Evolutionary conservation across 2,888 invertebrate species (phyloP).

Genomic region (Sceliomorpha sp.): DNA sequence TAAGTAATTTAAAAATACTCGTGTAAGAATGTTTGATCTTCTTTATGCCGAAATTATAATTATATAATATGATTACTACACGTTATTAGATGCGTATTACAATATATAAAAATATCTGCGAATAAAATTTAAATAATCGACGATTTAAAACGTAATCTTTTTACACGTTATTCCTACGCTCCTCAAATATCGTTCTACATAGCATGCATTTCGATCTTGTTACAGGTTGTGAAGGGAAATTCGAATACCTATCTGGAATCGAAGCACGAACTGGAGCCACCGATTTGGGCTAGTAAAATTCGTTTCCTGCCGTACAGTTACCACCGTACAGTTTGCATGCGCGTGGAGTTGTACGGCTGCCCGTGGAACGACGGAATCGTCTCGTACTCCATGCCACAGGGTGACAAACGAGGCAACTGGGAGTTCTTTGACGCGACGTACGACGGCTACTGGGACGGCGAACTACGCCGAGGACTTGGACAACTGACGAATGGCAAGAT

Average conservation of each 20-base stretch:
- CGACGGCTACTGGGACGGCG: slow-evolving; percentile 91
- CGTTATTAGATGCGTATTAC: too few species aligned
- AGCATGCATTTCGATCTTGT: slow-evolving; percentile 47
- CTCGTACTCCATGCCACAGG: slow-evolving; percentile 93
- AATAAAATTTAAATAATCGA: too few species aligned
- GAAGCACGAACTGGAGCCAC: slow-evolving; percentile 88
- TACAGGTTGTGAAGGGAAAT: slow-evolving; percentile 90
- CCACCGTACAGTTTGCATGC: slow-evolving; percentile 94
- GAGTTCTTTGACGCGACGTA: slow-evolving; percentile 92
- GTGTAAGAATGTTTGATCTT: too few species aligned
- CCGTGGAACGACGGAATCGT: slow-evolving; percentile 91
- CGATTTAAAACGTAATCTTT: too few species aligned
- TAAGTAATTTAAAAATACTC: too few species aligned
- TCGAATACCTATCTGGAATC: slow-evolving; percentile 92
- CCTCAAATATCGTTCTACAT: not conserved
- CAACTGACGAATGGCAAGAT: slow-evolving; percentile 91
- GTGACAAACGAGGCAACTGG: slow-evolving; percentile 89
- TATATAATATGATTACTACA: too few species aligned
- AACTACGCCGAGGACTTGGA: slow-evolving; percentile 89
- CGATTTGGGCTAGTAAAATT: slow-evolving; percentile 91
- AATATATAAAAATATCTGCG: too few species aligned
- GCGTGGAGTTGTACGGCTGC: slow-evolving; percentile 95
- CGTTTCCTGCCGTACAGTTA: slow-evolving; percentile 92
- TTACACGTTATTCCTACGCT: too few species aligned
- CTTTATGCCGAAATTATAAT: too few species aligned